Percentiles rank a stretch among this genome's conserved stretches.
Evolutionary conservation across 1,140 invertebrate species (phyloP).

Genomic region (Drosophila malerkotliana): DNA sequence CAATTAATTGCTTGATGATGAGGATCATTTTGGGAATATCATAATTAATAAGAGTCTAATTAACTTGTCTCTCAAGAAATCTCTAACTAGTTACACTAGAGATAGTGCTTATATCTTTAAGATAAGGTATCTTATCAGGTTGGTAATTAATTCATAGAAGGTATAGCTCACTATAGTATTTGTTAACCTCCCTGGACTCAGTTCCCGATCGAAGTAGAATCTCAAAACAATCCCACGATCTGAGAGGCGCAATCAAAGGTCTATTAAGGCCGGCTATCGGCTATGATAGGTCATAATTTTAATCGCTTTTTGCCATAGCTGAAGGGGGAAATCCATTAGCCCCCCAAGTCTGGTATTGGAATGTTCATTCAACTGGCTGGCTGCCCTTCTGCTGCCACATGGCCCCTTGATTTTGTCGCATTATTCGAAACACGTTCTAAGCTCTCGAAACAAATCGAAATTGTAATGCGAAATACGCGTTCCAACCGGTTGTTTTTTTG

Average conservation of each 20-base stretch:
- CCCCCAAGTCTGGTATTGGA: constrained; percentile 16
- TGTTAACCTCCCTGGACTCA: constrained; percentile 9
- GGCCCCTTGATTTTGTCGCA: constrained; percentile 39
- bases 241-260: constrained; percentile 22
- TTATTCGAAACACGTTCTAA: constrained; percentile 73
- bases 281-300: constrained; percentile 44
- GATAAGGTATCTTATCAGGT: constrained; percentile 15
- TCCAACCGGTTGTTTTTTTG: constrained; percentile 32
- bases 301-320: constrained; percentile 53
- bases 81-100: background rate
- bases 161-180: constrained; percentile 25
- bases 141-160: constrained; percentile 23
- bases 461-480: constrained; percentile 67
- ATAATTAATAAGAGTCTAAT: constrained; percentile 1
- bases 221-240: constrained; percentile 48
- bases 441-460: constrained; percentile 69
- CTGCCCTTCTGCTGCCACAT: constrained; percentile 56
- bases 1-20: constrained; percentile 35
- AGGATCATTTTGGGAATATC: constrained; percentile 24
- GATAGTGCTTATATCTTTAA: background rate
- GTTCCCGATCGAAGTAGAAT: constrained; percentile 15
- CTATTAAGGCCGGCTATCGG: constrained; percentile 28
- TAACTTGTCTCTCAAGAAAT: background rate
- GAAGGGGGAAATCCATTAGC: constrained; percentile 38
- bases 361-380: constrained; percentile 42